Base-by-base conservation (phyloP, 2,888 invertebrate genomes). In the Myopa testacea region DNA sequence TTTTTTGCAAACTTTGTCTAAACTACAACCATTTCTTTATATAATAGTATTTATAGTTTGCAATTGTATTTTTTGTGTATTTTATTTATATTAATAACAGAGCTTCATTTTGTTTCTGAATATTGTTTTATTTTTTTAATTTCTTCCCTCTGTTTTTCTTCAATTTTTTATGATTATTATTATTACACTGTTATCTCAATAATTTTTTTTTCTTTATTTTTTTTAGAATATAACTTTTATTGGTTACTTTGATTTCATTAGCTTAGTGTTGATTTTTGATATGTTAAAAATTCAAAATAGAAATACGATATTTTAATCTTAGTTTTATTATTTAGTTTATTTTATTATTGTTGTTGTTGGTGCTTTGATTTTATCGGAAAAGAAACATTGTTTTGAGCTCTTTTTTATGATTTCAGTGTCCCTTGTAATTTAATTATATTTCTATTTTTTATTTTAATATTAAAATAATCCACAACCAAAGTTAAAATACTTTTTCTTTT, bases 11-110 rank as follows among this genome's bases (percentile, higher is more conserved):
- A 26, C 2, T 26, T 26, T 26, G 1, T 26, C 55, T 70, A 37
- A 55, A 37, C 70, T 70, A 70, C 70, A 70, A 70, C 70, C 70
- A 70, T 70, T 34, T 70, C 16, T 70, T 26, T 26, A 26, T 26
- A 26, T 26, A 26, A 26, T 26, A 26, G 26, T 26, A 26, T 26
- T 26, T 26, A 26, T 26, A 26, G 26, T 26, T 26, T 26, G 26
- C 26, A 26, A 2, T 26, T 26, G 26, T 26, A 26, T 26, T 26
- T 26, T 2, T 26, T 26, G 1, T 26, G 26, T 26, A 26, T 26
- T 26, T 26, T 26, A 26, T 26, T 26, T 26, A 26, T 26, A 26
- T 26, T 26, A 26, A 26, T 26, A 26, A 26, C 26, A 26, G 26
- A 26, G 26, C 26, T 26, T 26, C 26, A 26, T 26, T 26, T 26